Base-by-base conservation (phyloP, 2,113 vertebrate species). In the Australoheros scitulus region DNA sequence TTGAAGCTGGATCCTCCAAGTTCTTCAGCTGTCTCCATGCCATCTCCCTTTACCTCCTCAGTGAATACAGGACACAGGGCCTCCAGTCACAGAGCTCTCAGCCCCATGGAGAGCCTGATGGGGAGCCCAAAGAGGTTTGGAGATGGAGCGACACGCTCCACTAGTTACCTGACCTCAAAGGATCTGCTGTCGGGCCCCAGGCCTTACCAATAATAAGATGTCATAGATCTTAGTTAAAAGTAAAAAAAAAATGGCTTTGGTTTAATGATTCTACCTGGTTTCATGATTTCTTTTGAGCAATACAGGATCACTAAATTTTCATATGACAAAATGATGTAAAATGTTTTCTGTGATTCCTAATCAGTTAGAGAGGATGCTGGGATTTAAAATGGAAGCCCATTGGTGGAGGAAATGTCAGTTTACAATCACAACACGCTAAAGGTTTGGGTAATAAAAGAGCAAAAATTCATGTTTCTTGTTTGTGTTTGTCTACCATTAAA, bases 81-180 rank as follows among this genome's bases (percentile, higher is more conserved):
- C 13, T 1, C 11, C 11, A 6, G 22, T 15, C 89, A 65, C 43
- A 85, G 87, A 55, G 56, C 91, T 11, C 3, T 6, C 59, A 94
- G 93, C 83, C 92, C 92, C 59, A 92, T 94, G 90, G 93, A 94
- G 87, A 3, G 82, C 3, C 79, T 94, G 84, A 75, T 93, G 80
- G 79, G 85, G 18, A 89, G n/a, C 63, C 84, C 91, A 0, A 76
- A 75, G 57, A 87, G 81, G 57, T 26, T 13, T 4, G 82, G 70
- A 60, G 89, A 88, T 0, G 4, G 11, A 5, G 22, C 26, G 10
- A 79, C 64, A 22, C 80, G 81, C 2, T 1, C 89, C 56, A 58
- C 75, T 5, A 14, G 72, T 17, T 10, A 87, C 20, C 72, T 92
- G 26, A 74, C 38, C 70, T 88, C 90, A 13, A 75, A 20, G 55